Evolutionary conservation across 2,113 vertebrate species (phyloP).

Genomic region (Columbina picui): DNA sequence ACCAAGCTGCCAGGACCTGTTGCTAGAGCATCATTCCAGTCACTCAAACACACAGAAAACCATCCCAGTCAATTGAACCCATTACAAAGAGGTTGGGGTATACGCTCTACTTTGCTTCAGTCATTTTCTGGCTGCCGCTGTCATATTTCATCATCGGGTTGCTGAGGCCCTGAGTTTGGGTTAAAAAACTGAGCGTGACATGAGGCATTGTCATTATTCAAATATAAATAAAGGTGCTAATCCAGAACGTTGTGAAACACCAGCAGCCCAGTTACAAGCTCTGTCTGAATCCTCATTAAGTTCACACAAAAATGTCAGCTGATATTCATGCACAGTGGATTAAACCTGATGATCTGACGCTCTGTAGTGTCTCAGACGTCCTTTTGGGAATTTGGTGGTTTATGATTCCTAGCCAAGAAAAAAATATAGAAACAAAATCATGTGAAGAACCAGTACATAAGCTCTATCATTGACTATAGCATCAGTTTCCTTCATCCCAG

Average conservation of each 20-base stretch:
- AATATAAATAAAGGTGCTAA: background rate
- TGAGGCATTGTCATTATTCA: background rate
- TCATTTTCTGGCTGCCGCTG: background rate
- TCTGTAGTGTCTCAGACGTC: background rate
- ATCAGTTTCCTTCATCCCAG: background rate
- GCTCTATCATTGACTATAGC: fast-evolving
- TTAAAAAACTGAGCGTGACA: background rate
- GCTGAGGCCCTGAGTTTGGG: background rate
- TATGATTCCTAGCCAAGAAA: background rate
- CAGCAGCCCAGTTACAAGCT: background rate
- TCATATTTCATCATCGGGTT: background rate
- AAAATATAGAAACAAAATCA: background rate
- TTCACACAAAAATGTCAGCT: background rate
- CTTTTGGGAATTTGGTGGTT: background rate
- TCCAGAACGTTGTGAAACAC: background rate
- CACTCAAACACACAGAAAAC: background rate
- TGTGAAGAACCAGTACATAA: background rate
- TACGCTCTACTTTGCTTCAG: fast-evolving
- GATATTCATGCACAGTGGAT: fast-evolving
- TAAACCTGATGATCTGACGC: fast-evolving
- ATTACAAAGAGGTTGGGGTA: background rate
- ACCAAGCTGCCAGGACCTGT: background rate
- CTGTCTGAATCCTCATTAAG: background rate
- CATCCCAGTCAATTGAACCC: background rate
- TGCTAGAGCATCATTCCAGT: background rate